A percentile compares a stretch with the other conserved stretches of the same genome.
Evolutionary conservation across 2,797 vertebrate species (phyloP).

Genomic region (Steatocranus sp.): DNA sequence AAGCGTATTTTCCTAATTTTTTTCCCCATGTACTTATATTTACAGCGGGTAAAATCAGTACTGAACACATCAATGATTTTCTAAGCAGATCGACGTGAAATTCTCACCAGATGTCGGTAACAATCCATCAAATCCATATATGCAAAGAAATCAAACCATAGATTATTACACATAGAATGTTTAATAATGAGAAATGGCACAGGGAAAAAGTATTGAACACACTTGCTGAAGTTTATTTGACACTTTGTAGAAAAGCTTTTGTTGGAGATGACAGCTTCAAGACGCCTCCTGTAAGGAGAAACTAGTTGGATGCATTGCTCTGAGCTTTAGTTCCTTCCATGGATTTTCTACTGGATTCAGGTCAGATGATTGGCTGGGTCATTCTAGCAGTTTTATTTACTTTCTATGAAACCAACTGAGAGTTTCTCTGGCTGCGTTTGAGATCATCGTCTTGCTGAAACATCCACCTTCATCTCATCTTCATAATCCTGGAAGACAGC

Average conservation of each 20-base stretch:
- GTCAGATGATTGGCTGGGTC: background rate
- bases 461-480: background rate
- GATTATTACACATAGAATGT: background rate
- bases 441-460: background rate
- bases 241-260: background rate
- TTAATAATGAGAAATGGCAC: background rate
- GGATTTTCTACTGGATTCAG: background rate
- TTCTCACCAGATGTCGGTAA: background rate
- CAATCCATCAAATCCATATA: background rate
- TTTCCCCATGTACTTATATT: background rate
- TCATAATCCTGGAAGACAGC: background rate
- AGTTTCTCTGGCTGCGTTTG: background rate
- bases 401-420: background rate
- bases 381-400: background rate
- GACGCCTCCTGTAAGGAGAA: background rate
- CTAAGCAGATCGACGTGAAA: background rate
- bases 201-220: background rate
- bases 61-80: background rate
- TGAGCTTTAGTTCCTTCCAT: background rate
- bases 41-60: background rate
- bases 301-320: background rate
- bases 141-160: background rate
- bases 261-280: background rate
- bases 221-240: background rate
- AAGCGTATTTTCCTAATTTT: background rate